A percentile compares a stretch with the other conserved stretches of the same genome.
phyloP scores from a whole-genome alignment of 2,888 invertebrate species.

The Merodon equestris region DNA sequence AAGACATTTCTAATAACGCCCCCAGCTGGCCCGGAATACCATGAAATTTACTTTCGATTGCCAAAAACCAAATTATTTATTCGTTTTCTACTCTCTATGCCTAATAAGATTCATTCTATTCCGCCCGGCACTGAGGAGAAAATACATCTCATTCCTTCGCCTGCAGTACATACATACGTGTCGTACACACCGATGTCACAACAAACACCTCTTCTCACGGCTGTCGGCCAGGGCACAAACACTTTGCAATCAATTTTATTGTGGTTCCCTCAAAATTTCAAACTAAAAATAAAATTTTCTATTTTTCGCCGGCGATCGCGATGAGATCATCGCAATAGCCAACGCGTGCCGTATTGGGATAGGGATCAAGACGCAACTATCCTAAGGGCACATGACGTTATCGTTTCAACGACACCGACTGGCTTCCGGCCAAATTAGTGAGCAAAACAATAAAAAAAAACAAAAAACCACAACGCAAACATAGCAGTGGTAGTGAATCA shows the following conservation, averaged over 20 bases:
- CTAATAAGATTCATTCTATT: too few species aligned
- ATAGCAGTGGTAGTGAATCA: constrained; percentile 43
- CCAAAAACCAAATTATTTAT: too few species aligned
- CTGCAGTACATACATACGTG: too few species aligned
- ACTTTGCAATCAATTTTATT: constrained; percentile 23
- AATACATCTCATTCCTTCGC: too few species aligned
- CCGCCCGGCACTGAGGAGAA: too few species aligned
- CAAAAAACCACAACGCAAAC: constrained; percentile 17
- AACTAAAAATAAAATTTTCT: constrained; percentile 49
- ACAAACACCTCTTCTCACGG: too few species aligned
- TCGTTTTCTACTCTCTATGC: too few species aligned
- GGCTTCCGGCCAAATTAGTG: constrained; percentile 45
- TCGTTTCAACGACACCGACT: constrained; percentile 39
- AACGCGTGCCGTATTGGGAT: constrained; percentile 47
- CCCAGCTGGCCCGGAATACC: too few species aligned
- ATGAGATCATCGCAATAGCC: constrained; percentile 51
- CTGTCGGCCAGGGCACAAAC: too few species aligned
- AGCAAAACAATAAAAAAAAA: constrained; percentile 8
- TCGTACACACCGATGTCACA: too few species aligned
- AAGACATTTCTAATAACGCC: too few species aligned
- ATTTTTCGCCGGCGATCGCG: constrained; percentile 35
- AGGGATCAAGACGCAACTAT: constrained; percentile 51
- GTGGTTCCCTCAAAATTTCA: constrained; percentile 18
- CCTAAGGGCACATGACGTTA: constrained; percentile 48
- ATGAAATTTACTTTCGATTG: too few species aligned